Percentiles rank a stretch among this genome's conserved stretches.
Evolutionary conservation across 1,140 invertebrate species (phyloP).

Genomic region (Doryteuthis pealeii): DNA sequence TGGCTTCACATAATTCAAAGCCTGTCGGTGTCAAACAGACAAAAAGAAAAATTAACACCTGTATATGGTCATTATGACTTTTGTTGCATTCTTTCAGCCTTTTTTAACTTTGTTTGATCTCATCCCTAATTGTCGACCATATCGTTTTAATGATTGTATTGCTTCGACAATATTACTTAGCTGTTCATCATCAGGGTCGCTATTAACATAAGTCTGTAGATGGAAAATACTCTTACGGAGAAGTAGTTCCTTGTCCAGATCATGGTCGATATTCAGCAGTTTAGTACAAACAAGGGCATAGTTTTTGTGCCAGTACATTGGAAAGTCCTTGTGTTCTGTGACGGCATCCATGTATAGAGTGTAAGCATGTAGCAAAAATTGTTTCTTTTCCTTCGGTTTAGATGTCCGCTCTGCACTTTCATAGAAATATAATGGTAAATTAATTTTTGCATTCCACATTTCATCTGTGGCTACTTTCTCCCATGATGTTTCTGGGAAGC

Average conservation of each 20-base stretch:
- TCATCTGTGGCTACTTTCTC: constrained; percentile 54
- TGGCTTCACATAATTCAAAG: too few relatives aligned
- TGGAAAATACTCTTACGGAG: constrained; percentile 38
- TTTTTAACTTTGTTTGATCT: neutral
- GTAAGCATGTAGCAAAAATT: constrained; percentile 20
- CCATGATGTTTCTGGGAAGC: constrained; percentile 47
- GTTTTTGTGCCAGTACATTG: constrained; percentile 53
- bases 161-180: constrained; percentile 29
- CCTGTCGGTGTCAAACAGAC: too few relatives aligned
- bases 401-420: constrained; percentile 17
- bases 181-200: constrained; percentile 34
- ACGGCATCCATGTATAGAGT: constrained; percentile 40
- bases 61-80: neutral
- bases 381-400: constrained; percentile 16
- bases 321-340: constrained; percentile 24
- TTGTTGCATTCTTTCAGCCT: neutral
- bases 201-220: constrained; percentile 38
- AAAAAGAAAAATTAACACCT: neutral
- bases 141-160: constrained; percentile 28
- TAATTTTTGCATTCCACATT: constrained; percentile 53
- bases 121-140: neutral
- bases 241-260: constrained; percentile 26
- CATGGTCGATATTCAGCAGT: constrained; percentile 29
- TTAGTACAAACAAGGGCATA: constrained; percentile 51
- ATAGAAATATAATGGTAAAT: constrained; percentile 23